Evolutionary conservation across 2,888 invertebrate species (phyloP).

Genomic region (Xiphydria camelus): DNA sequence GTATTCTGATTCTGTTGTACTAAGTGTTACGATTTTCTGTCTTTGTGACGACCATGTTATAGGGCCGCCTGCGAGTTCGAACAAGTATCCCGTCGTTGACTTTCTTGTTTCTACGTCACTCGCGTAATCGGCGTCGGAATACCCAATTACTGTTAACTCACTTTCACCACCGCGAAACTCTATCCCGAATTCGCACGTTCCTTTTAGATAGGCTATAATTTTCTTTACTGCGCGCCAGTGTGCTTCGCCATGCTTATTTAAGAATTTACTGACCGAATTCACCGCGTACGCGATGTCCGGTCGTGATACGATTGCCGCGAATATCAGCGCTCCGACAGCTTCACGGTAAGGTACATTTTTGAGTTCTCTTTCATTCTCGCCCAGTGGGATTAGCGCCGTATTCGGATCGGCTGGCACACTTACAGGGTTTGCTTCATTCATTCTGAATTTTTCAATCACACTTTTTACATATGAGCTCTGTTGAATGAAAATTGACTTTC

Average conservation of each 20-base stretch:
- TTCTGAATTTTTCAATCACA: conserved; percentile 3
- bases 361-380: neutral
- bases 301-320: conserved; percentile 9
- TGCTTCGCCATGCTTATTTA: neutral
- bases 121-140: too few species aligned
- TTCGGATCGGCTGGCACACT: conserved; percentile 5
- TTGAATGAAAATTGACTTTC: conserved; percentile 6
- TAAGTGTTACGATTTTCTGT: too few species aligned
- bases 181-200: neutral
- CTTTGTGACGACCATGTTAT: conserved; percentile 27
- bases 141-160: conserved; percentile 5
- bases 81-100: conserved; percentile 27
- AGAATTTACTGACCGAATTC: conserved; percentile 9
- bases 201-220: conserved; percentile 9
- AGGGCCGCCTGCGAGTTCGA: conserved; percentile 14
- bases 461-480: conserved; percentile 3
- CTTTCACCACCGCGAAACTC: too few species aligned
- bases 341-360: conserved; percentile 12
- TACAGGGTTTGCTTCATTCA: conserved; percentile 2
- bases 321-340: conserved; percentile 15
- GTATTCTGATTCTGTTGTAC: too few species aligned
- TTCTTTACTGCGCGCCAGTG: conserved; percentile 12
- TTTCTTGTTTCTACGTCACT: conserved; percentile 19
- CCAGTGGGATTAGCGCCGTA: neutral
- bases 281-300: too few species aligned